Base-by-base conservation (phyloP, 64 coral and sea anemone genomes). In the Stichodactyla helianthus region DNA sequence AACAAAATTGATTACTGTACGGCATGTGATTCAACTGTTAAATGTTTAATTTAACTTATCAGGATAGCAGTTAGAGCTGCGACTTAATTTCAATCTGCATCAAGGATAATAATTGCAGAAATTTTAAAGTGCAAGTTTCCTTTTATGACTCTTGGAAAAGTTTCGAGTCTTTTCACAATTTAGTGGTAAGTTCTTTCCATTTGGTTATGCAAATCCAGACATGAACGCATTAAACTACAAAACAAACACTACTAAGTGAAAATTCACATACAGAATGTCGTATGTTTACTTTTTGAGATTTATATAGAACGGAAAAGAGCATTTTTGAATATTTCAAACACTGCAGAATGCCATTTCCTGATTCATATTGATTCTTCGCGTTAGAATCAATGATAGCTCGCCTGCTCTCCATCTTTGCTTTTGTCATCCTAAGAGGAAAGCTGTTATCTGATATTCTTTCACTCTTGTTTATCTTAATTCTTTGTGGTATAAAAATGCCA, bases 281-380 rank as follows among this genome's bases (percentile, higher is more conserved):
- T 51, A 53, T 81, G 78, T 81, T 81, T 81, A 54, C 78, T 20
- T 81, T 74, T 53, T 54, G 50, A 81, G 35, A 18, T 50, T 79
- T 22, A 81, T 53, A 18, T 81, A 54, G 78, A 81, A 81, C 35
- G 51, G 78, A 81, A 51, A 22, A 54, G 50, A n/a, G 78, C 52
- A 11, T 52, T 51, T 51, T 54, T 81, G 52, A 51, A 81, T 51
- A 52, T 54, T 51, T 52, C 10, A 18, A 52, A 52, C 78, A 15
- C 12, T n/a, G n/a, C 18, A 81, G 20, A 20, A 52, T 16, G 50
- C 52, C 78, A 81, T 81, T 20, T 81, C 51, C 78, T 12, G 50
- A 53, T 18, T 7, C 6, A 10, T 81, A 74, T 74, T 74, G 68
- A 74, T 25, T 12, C 68, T 20, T 22, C 6, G 6, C 63, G 63